These are phyloP conservation scores for Phaethon lepturus DNA, from an alignment of 2,113 vertebrate species.

Conservation along the genomic window DNA sequence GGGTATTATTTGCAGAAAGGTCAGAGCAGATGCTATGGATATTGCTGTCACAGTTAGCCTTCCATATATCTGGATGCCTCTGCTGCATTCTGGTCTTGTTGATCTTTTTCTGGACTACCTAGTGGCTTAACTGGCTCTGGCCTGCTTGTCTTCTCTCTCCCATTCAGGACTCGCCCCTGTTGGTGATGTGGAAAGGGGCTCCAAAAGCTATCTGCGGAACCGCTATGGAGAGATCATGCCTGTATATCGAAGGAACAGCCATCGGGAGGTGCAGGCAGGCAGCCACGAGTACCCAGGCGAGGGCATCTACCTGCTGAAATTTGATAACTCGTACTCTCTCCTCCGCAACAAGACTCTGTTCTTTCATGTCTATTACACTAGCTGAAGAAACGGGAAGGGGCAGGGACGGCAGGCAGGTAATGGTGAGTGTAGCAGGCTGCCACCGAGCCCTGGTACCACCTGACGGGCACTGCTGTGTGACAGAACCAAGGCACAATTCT, in stretches of 20 bases:
- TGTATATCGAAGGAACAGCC: conserved; percentile 94
- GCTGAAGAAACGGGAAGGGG: conserved; percentile 56
- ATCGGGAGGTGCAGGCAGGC: conserved; percentile 88
- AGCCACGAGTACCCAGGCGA: conserved; percentile 95
- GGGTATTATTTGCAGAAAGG: neutral
- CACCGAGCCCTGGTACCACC: conserved; percentile 14
- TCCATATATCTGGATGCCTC: neutral
- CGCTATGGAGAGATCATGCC: conserved; percentile 92
- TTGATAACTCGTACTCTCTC: conserved; percentile 97
- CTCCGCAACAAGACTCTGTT: conserved; percentile 98
- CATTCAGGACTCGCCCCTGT: conserved; percentile 82
- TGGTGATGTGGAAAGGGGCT: conserved; percentile 93
- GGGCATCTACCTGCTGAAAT: conserved; percentile 95
- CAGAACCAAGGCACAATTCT: conserved; percentile 19
- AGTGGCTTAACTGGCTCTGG: neutral
- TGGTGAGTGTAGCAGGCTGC: conserved; percentile 49
- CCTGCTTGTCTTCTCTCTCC: neutral
- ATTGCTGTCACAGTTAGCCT: neutral
- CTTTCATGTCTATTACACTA: conserved; percentile 94
- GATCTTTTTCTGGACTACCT: neutral
- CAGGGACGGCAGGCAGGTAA: conserved; percentile 2
- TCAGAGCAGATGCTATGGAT: neutral
- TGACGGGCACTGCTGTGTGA: neutral
- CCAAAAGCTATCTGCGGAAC: conserved; percentile 80
- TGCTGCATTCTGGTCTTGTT: neutral